These are phyloP conservation scores for Orcinus orca DNA, from an alignment of 2,113 vertebrate genomes.

Conservation along the genomic window DNA sequence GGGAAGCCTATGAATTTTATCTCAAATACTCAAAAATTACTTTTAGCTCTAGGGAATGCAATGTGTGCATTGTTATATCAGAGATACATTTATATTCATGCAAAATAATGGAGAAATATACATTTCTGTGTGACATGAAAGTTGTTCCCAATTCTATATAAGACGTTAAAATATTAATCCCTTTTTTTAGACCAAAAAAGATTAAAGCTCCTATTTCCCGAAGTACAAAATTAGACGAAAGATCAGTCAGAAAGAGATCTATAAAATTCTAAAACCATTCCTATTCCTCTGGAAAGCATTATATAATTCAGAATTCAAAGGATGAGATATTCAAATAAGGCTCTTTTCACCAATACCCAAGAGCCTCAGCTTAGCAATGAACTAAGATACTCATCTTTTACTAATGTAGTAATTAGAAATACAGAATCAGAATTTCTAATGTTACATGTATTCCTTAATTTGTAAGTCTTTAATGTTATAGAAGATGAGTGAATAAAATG, in stretches of 20 bases:
- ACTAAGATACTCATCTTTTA: neutral
- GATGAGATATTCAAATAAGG: neutral
- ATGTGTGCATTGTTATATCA: neutral
- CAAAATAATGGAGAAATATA: slow-evolving; percentile 13
- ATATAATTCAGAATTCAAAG: slow-evolving; percentile 13
- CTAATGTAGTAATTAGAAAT: slow-evolving; percentile 6
- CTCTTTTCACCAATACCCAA: neutral
- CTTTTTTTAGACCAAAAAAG: slow-evolving; percentile 18
- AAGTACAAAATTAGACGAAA: slow-evolving; percentile 66
- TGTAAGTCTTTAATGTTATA: neutral
- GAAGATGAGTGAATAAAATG: neutral
- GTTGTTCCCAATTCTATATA: neutral
- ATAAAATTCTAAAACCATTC: slow-evolving; percentile 26
- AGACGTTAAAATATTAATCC: slow-evolving; percentile 57
- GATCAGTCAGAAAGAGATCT: slow-evolving; percentile 17
- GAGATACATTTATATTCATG: neutral
- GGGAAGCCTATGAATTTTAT: neutral
- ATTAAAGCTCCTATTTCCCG: slow-evolving; percentile 39
- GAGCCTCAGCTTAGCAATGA: neutral
- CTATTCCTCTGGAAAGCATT: slow-evolving; percentile 42
- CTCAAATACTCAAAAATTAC: slow-evolving; percentile 12
- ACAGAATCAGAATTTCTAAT: slow-evolving; percentile 28
- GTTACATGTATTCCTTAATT: neutral
- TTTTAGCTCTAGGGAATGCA: slow-evolving; percentile 14
- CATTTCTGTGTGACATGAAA: neutral